These are phyloP conservation scores for Sinella curviseta DNA, from an alignment of 1,140 invertebrate genomes.

Conservation along the genomic window DNA sequence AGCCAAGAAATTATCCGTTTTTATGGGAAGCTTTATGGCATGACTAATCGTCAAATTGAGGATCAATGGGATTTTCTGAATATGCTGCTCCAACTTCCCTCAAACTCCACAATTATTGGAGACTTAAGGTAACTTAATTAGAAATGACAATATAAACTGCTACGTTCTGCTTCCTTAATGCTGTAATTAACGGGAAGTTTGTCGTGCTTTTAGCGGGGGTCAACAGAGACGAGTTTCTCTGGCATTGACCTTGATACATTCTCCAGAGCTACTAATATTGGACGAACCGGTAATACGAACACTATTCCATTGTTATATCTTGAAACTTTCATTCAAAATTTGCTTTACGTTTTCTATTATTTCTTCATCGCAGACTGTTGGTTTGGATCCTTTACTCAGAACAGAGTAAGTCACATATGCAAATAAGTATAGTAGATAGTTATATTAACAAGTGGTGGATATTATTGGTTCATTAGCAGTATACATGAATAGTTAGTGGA, in stretches of 20 bases:
- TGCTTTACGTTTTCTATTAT: background rate
- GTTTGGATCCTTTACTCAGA: conserved; percentile 33
- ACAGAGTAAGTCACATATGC: conserved; percentile 27
- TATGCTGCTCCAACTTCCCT: conserved; percentile 37
- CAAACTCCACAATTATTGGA: background rate
- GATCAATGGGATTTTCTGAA: conserved; percentile 35
- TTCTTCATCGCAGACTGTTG: conserved; percentile 21
- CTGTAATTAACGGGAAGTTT: background rate
- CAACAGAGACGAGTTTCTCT: background rate
- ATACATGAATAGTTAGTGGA: conserved; percentile 27
- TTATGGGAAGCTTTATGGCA: conserved; percentile 38
- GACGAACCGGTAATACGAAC: background rate
- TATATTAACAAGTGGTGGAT: background rate
- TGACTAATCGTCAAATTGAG: conserved; percentile 23
- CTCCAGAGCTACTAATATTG: background rate
- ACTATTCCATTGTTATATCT: background rate
- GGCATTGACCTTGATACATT: background rate
- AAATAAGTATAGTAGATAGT: background rate
- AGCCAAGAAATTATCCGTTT: conserved; percentile 40
- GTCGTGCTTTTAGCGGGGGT: background rate
- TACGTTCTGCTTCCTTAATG: background rate
- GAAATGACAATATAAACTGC: conserved; percentile 62
- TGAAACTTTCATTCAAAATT: background rate
- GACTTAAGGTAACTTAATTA: conserved; percentile 1
- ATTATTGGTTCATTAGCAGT: background rate